Evolutionary conservation across 2,888 invertebrate species (phyloP), one percentile per base, ranked within the genome.

Genomic region (Cephonodes hylas): DNA sequence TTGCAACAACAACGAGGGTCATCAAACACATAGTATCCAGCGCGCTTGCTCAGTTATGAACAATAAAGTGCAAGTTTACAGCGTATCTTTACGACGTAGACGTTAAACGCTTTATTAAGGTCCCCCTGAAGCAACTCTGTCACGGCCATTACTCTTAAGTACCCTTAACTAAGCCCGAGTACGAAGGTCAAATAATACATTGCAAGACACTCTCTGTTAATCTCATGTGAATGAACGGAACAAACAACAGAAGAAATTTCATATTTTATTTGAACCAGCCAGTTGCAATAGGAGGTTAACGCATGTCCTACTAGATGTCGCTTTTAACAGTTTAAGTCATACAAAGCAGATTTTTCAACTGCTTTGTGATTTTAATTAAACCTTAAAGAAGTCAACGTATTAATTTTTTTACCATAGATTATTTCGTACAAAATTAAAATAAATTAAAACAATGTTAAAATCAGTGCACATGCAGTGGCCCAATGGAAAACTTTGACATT

Each of bases 81-180:
- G 68, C 46, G 68, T 62, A 65, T 70, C 67, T 73, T 75, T 70
- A 69, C 68, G 73, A 71, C 59, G 63, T 67, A 42, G 62, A 61
- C 63, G 66, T 71, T 72, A 76, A 76, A 66, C 71, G 67, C 66
- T 76, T 76, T 75, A 73, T 60, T 73, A 70, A 70, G 75, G 67
- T 65, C 67, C 61, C 31, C 31, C 18, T 31, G 18, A 31, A 31
- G 27, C 31, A 23, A 23, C 46, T 15, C 53, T 53, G 53, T 53
- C 53, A 53, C 53, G 18, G 42, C 48, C 42, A 53, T 53, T 60
- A 53, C 53, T 42, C 38, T 48, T 42, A 62, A 62, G 38, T 48
- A 42, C 42, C 27, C 53, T 18, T 53, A 53, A 53, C 15, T 53
- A 53, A 27, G 31, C 31, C 53, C 10, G 18, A 18, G 53, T 18